Base-by-base conservation (phyloP, 30 jellyfish, hydroid and myxozoan species). In the Hydra vulgaris region DNA sequence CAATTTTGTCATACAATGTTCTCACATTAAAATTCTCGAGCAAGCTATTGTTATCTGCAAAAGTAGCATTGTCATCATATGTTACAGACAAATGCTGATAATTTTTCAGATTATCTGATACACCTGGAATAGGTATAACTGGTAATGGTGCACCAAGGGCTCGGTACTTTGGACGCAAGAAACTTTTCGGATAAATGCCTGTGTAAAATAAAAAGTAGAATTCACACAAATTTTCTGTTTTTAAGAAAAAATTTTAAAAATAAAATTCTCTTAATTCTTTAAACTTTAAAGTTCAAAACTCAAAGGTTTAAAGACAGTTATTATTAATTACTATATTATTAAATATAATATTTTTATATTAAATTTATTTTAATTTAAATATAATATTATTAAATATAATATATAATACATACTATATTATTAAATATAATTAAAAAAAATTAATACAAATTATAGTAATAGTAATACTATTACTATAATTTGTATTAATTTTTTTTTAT, bases 141-240 rank as follows among this genome's bases (percentile, higher is more conserved):
- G 99, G 99, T 18, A 94, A 81, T 0, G 99, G 96, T 3, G 96
- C 96, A 21, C 99, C 99, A 26, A 94, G 94, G 26, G 91, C 85
- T 77, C 87, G 85, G 95, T 94, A 94, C 67, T 87, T 94, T 27
- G 99, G 99, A 21, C 88, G 95, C 75, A 94, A 70, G 15, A 92
- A 95, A 27, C 89, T 70, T 22, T 77, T 73, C 18, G 96, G 85
- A 82, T 94, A 94, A 0, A 94, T 87, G 23, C 96, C 99, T 94
- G 72, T 8, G 71, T n/a, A 68, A 68, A 68, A 70, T 81, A 73
- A 54, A 40, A n/a, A n/a, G n/a, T n/a, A n/a, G n/a, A n/a, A n/a
- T n/a, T n/a, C n/a, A n/a, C n/a, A n/a, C n/a, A n/a, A n/a, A n/a
- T n/a, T n/a, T n/a, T n/a, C n/a, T n/a, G n/a, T n/a, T n/a, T 25